Base-by-base conservation (phyloP, 2,888 invertebrate genomes). In the Eupithecia subumbrata region DNA sequence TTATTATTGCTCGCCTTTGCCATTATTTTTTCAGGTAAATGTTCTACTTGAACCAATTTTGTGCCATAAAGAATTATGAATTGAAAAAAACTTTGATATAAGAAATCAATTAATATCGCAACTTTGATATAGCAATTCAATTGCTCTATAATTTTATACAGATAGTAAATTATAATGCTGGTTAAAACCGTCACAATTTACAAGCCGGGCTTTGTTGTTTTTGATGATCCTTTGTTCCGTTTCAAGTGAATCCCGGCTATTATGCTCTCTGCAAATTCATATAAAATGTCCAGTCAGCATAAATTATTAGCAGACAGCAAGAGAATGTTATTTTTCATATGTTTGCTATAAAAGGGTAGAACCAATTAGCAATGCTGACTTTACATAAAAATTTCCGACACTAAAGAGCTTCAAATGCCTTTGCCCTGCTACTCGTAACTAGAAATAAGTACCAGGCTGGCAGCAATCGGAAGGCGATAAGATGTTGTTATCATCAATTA, bases 401-500 rank as follows among this genome's bases (percentile, higher is more conserved):
- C 4, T 52, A 52, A 52, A 52, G 52, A 52, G n/a, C 64, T 18
- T 34, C 64, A 67, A 60, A 22, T 25, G 60, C 60, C 14, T 25
- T 60, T 25, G 12, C 60, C 25, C 22, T 22, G 22, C 67, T 45
- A 56, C 71, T n/a, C n/a, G n/a, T 79, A 73, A 78, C 74, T 71
- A 71, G 76, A 75, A 78, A 72, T 71, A 73, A 76, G 69, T 76
- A 74, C 76, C 30, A 75, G 72, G 72, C 70, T 37, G 43, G 34
- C 73, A 75, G 69, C 30, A 73, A 72, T 76, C 73, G 76, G 78
- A 76, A 72, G 73, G 72, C 75, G 76, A 75, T 79, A 78, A 76
- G 72, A 72, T 78, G 83, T 83, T 85, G 86, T 86, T 88, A 88
- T 88, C 88, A 83, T 81, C 85, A 87, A 88, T 88, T 88, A 88